Evolutionary conservation across 2,113 vertebrate species (phyloP).

Genomic region (Xenopus borealis): DNA sequence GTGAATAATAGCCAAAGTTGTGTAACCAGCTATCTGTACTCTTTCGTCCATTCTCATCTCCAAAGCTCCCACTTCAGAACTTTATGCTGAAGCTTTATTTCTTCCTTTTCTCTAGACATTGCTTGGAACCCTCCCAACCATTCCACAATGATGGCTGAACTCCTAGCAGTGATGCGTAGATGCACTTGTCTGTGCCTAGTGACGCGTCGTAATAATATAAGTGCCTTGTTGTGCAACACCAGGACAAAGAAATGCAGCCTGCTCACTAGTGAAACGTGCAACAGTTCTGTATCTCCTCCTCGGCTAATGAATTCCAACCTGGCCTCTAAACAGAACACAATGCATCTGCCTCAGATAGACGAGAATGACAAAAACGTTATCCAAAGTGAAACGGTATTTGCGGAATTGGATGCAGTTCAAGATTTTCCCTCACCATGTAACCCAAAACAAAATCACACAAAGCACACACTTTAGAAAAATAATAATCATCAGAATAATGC

Average conservation of each 20-base stretch:
- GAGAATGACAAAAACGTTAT: not conserved
- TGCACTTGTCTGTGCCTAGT: conserved; percentile 1
- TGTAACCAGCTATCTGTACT: too few species aligned
- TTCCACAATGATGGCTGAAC: too few species aligned
- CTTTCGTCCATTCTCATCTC: too few species aligned
- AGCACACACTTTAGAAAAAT: not conserved
- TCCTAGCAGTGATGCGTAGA: not conserved
- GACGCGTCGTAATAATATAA: conserved; percentile 5
- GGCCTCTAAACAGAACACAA: not conserved
- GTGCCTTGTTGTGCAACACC: conserved; percentile 15
- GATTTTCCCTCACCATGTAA: not conserved
- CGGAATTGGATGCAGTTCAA: conserved; percentile 14
- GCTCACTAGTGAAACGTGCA: not conserved
- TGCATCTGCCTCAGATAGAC: not conserved
- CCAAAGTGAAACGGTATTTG: not conserved
- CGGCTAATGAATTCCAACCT: not conserved
- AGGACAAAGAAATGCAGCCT: not conserved
- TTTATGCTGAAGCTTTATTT: too few species aligned
- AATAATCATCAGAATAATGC: not conserved
- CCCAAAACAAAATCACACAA: conserved; percentile 5
- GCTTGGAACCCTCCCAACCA: too few species aligned
- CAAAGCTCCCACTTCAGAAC: too few species aligned
- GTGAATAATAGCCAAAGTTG: too few species aligned
- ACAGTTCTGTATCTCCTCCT: conserved; percentile 33
- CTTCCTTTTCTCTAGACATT: too few species aligned